A percentile compares a stretch with the other conserved stretches of the same genome.
Conservation (phyloP, 2,888 invertebrate genomes). For the Drosophila yooni region DNA sequence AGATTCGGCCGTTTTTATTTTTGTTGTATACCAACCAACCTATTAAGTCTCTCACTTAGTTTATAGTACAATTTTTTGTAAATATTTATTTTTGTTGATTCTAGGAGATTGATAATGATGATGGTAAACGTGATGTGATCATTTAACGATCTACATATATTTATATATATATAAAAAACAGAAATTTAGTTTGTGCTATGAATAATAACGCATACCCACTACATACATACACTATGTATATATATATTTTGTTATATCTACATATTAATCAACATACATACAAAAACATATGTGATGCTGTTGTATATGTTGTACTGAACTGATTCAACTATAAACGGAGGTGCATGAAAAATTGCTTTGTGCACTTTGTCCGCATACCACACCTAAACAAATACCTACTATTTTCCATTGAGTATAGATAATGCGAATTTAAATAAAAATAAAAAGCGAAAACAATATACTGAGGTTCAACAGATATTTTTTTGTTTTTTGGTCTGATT, state of each 20-base stretch:
- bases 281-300: slow-evolving; percentile 38
- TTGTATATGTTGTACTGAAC: slow-evolving; percentile 69
- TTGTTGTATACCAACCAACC: slow-evolving; percentile 39
- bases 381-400: slow-evolving; percentile 39
- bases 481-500: slow-evolving; percentile 45
- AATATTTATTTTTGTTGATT: slow-evolving; percentile 79
- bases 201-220: slow-evolving; percentile 34
- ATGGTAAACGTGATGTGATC: slow-evolving; percentile 78
- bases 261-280: slow-evolving; percentile 43
- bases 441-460: slow-evolving; percentile 33
- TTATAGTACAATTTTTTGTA: slow-evolving; percentile 65
- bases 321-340: slow-evolving; percentile 60
- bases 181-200: slow-evolving; percentile 70
- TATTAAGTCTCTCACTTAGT: slow-evolving; percentile 61
- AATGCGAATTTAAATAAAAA: slow-evolving; percentile 66
- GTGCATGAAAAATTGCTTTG: slow-evolving; percentile 60
- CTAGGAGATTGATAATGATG: slow-evolving; percentile 57
- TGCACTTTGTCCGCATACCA: slow-evolving; percentile 58
- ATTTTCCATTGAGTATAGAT: slow-evolving; percentile 78
- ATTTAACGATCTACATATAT: slow-evolving; percentile 75
- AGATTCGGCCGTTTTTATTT: slow-evolving; percentile 24
- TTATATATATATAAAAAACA: slow-evolving; percentile 67
- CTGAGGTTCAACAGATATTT: slow-evolving; percentile 44
- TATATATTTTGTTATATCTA: slow-evolving; percentile 71
- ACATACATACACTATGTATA: slow-evolving; percentile 19